Base-by-base conservation (phyloP, 2,113 vertebrate species). In the Glaucomys volans region DNA sequence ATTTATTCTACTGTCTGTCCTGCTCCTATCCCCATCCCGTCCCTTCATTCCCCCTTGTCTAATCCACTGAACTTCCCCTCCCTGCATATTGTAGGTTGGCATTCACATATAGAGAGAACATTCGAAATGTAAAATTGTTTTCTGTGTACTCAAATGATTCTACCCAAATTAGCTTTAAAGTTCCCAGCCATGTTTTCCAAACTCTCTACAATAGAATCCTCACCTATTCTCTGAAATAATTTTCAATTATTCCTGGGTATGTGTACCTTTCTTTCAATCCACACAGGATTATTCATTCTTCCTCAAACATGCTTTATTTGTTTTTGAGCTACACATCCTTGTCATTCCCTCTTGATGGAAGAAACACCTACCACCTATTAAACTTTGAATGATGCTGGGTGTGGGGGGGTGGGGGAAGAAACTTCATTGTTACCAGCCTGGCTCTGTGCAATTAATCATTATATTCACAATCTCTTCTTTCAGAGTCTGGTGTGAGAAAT, bases 381-480 rank as follows among this genome's bases (percentile, higher is more conserved):
- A 88, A 96, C n/a, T 88, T 54, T 54, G 18, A 20, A 1, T 54
- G 17, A 20, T 20, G 16, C n/a, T n/a, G n/a, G n/a, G n/a, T n/a
- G n/a, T n/a, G 52, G 50, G 52, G 52, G 28, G 26, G 54, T 30
- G 8, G 13, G 26, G 24, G 69, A n/a, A 40, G 57, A 75, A 84
- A 32, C 1, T 8, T 83, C 42, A 66, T 40, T 24, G 22, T 64
- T 59, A 26, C 44, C 99, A 98, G 98, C 99, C 98, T 44, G 99
- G 99, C 94, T 99, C 98, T 0, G 98, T 98, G 96, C 98, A 30
- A 99, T 98, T 2, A 98, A 99, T 97, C 98, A 99, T 97, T 96
- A 99, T 98, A 99, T 99, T 96, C 99, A 99, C 97, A 99, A 98
- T 69, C 98, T 99, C 82, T 98, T 99, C 72, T 99, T 99, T 98